Evolutionary conservation across 1,140 invertebrate species (phyloP), one percentile per base, ranked within the genome.

Genomic region (Steinernema feltiae): DNA sequence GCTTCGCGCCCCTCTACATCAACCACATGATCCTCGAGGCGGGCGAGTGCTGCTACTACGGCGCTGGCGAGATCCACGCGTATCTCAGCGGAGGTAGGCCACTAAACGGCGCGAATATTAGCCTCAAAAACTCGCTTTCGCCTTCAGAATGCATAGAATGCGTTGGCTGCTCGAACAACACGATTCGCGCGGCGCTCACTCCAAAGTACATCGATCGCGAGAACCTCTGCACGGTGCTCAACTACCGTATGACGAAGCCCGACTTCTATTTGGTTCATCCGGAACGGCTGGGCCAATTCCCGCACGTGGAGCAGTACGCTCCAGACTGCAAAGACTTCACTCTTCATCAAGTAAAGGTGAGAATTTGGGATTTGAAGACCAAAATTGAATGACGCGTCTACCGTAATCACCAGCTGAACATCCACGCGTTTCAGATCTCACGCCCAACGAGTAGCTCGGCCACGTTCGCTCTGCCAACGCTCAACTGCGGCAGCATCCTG

Each of bases 141-240:
- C 7, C n/a, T 89, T 32, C 86, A 95, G 96, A 99, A 89, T 98
- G 95, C 85, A 89, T 99, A 70, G 97, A 99, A 89, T 97, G 94
- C 85, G 99, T 99, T 94, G 94, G 95, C 0, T 94, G 93, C 87
- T 98, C 95, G 0, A 97, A 99, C 87, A 99, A 99, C 88, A 94
- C 98, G 0, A 92, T 99, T 0, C 89, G 97, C 79, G 96, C 95
- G 32, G 97, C 95, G 0, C 88, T 99, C 0, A 99, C 97, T 0
- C 92, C 94, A 18, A 99, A 99, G 88, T 92, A 91, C 80, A 94
- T 94, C 81, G 97, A 99, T 88, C 91, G 97, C 1, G 87, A 92
- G 7, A 94, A 93, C 0, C 88, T 99, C 1, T 89, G 93, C 27
- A 87, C 89, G 2, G 94, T 96, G 89, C 86, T 98, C 17, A 92